These are phyloP conservation scores for Centruroides sculpturatus DNA, from an alignment of 1,140 invertebrate species.

Conservation along the genomic window DNA sequence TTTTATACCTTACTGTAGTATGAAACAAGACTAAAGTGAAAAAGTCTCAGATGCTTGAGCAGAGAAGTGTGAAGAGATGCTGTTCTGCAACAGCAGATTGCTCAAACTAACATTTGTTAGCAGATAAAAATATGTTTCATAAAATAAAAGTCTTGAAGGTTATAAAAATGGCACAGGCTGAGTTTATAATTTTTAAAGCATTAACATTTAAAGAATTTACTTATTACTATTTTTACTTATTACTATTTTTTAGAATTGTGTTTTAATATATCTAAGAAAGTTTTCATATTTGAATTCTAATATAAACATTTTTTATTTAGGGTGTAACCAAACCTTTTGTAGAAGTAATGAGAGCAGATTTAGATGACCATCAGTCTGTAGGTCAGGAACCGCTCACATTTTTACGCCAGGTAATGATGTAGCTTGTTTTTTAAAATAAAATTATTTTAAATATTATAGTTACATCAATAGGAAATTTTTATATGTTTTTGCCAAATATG, in stretches of 20 bases:
- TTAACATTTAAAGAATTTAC: background rate
- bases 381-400: conserved; percentile 85
- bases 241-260: background rate
- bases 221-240: no score
- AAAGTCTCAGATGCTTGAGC: no score
- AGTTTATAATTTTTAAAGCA: background rate
- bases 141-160: background rate
- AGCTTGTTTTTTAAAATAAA: background rate
- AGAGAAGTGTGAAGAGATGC: no score
- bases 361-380: conserved; percentile 97
- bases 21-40: no score
- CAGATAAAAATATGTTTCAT: background rate
- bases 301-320: conserved; percentile 30
- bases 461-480: no score
- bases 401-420: conserved; percentile 37
- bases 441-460: no score
- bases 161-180: background rate
- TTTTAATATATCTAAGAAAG: background rate
- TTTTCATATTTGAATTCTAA: background rate
- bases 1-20: no score
- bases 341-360: conserved; percentile 89
- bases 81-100: background rate
- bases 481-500: no score
- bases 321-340: conserved; percentile 77
- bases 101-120: background rate